phyloP scores from a whole-genome alignment of 2,888 invertebrate genomes.

The Conus canariensis region DNA sequence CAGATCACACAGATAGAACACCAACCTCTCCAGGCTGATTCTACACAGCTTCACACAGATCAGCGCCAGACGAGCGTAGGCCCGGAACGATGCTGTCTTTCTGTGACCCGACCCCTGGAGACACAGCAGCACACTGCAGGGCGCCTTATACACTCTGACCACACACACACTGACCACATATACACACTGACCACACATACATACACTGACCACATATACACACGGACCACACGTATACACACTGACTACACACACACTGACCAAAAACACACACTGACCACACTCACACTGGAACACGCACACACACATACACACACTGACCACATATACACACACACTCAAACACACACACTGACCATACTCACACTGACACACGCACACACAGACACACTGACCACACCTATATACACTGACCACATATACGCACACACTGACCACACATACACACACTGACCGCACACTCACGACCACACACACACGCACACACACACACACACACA shows the following conservation, averaged over 20 bases:
- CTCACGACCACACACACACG: background rate
- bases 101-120: background rate
- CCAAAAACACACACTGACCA: background rate
- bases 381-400: background rate
- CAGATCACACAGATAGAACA: background rate
- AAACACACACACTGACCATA: background rate
- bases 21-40: conserved; percentile 67
- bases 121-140: background rate
- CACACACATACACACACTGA: background rate
- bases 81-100: conserved; percentile 38
- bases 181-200: background rate
- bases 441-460: background rate
- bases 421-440: background rate
- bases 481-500: background rate
- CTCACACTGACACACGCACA: background rate
- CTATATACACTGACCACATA: background rate
- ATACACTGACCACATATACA: background rate
- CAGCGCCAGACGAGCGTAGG: conserved; percentile 58
- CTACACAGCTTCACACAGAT: conserved; percentile 66
- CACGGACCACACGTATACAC: background rate
- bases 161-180: background rate
- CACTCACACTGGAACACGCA: background rate
- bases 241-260: background rate
- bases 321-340: background rate
- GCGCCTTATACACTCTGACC: background rate